A percentile compares a stretch with the other conserved stretches of the same genome.
Evolutionary conservation across 2,888 invertebrate species (phyloP).

Genomic region (Lampropteryx suffumata): DNA sequence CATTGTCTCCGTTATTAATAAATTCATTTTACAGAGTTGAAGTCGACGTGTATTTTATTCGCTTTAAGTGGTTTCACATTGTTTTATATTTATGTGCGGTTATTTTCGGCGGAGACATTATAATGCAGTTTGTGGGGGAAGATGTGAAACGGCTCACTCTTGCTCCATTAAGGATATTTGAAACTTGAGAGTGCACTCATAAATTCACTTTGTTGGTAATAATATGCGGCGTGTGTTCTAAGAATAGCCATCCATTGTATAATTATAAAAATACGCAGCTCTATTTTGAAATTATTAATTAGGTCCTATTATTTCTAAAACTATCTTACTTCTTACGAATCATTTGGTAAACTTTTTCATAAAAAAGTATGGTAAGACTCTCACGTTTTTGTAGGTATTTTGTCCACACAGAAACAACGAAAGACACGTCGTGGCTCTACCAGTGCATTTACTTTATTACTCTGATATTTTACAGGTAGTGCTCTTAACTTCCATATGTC

Average conservation of each 20-base stretch:
- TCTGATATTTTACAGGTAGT: constrained; percentile 81
- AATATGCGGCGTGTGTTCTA: constrained; percentile 52
- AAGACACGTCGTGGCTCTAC: constrained; percentile 68
- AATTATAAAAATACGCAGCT: constrained; percentile 33
- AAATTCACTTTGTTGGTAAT: constrained; percentile 79
- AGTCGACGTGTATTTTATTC: constrained; percentile 82
- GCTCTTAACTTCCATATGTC: constrained; percentile 80
- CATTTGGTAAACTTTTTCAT: too few species aligned
- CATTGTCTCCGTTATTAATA: constrained; percentile 83
- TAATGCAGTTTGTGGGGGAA: constrained; percentile 82
- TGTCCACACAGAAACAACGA: constrained; percentile 44
- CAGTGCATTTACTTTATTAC: constrained; percentile 81
- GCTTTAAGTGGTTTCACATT: constrained; percentile 84
- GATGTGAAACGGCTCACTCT: constrained; percentile 78
- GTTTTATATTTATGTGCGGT: constrained; percentile 83
- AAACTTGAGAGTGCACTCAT: constrained; percentile 81
- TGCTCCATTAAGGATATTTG: constrained; percentile 82
- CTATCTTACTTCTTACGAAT: too few species aligned
- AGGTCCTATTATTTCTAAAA: too few species aligned
- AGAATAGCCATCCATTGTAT: constrained; percentile 66
- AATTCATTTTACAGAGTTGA: constrained; percentile 82
- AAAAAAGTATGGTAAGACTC: neutral
- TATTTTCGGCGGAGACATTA: constrained; percentile 81
- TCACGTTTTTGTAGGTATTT: constrained; percentile 31
- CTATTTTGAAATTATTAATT: too few species aligned